Conservation (phyloP, 2,113 vertebrate genomes). For the Microtus montanus region DNA sequence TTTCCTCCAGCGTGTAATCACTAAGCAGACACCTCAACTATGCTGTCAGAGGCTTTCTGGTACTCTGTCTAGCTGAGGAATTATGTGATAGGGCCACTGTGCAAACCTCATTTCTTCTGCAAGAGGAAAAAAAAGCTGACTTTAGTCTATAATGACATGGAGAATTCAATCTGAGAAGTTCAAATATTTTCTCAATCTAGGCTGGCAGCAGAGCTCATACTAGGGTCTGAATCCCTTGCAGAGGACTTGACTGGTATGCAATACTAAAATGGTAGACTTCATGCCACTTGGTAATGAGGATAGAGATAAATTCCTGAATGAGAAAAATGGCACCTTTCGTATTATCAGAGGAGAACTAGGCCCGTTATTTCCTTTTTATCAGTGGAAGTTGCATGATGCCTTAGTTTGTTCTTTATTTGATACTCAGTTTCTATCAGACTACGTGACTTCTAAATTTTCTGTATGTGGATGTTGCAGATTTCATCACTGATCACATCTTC, state of each 20-base stretch:
- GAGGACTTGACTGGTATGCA: neutral
- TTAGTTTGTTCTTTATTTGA: neutral
- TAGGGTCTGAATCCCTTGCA: neutral
- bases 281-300: neutral
- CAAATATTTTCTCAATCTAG: neutral
- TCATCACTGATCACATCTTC: neutral
- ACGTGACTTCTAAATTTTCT: neutral
- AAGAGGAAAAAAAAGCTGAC: neutral
- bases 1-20: neutral
- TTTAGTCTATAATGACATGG: neutral
- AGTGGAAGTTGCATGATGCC: neutral
- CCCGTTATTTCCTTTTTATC: neutral
- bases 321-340: neutral
- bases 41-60: neutral
- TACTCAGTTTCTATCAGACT: neutral
- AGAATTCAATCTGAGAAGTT: neutral
- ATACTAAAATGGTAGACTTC: neutral
- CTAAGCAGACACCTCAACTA: neutral
- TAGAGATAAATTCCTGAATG: neutral
- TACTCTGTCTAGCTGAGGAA: neutral
- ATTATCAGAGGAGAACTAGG: neutral
- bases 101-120: neutral
- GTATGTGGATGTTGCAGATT: neutral
- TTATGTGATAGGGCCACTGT: neutral
- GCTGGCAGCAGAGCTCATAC: neutral